A percentile compares a stretch with the other conserved stretches of the same genome.
Conservation (phyloP, 1,140 invertebrate species). For the Vollenhovia emeryi region DNA sequence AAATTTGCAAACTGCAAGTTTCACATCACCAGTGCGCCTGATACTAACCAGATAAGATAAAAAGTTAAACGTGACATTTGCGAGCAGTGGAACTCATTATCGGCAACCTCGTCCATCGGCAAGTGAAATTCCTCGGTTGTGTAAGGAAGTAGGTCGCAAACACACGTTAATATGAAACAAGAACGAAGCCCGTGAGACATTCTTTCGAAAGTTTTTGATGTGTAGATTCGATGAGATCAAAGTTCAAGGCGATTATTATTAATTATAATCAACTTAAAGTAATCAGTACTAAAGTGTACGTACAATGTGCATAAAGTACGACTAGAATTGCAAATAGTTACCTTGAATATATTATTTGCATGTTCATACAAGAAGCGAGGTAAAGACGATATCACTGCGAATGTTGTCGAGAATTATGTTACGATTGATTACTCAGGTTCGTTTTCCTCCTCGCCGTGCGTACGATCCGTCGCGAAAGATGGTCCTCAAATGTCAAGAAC, state of each 20-base stretch:
- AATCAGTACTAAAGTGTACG: neutral
- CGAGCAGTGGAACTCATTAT: neutral
- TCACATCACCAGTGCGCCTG: neutral
- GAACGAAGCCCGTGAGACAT: constrained; percentile 3
- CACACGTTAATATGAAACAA: constrained; percentile 29
- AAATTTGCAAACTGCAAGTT: neutral
- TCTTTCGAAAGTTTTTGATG: constrained; percentile 5
- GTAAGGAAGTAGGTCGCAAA: constrained; percentile 56
- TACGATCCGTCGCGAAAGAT: neutral
- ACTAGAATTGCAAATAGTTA: neutral
- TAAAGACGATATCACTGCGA: neutral
- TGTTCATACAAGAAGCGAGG: neutral
- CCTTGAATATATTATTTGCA: constrained; percentile 1
- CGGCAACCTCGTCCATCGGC: neutral
- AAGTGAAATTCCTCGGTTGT: constrained; percentile 49
- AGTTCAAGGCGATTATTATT: neutral
- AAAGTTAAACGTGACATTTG: neutral
- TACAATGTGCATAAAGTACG: neutral
- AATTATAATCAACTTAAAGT: neutral
- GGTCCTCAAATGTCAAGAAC: neutral
- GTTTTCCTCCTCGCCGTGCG: neutral
- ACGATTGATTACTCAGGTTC: neutral
- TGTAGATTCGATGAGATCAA: neutral
- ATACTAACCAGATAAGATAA: constrained; percentile 53
- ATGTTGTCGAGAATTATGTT: neutral